A percentile compares a stretch with the other conserved stretches of the same genome.
Evolutionary conservation across 2,113 vertebrate species (phyloP).

Genomic region (Leucopsar rothschildi): DNA sequence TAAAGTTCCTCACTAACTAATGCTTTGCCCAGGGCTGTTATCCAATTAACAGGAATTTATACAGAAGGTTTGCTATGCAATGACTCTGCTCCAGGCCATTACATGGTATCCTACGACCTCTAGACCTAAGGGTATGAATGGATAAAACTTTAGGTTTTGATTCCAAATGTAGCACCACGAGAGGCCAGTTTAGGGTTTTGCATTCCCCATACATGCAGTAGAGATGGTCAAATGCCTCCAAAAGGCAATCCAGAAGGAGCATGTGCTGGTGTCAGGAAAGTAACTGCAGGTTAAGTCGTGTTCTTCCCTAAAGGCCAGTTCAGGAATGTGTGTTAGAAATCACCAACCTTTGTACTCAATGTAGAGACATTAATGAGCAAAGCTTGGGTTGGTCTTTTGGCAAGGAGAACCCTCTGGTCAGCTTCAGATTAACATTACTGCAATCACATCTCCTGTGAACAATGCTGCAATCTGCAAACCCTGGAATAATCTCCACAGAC

Average conservation of each 20-base stretch:
- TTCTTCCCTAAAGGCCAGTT: neutral
- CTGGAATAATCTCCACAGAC: neutral
- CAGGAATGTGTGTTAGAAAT: rapidly evolving
- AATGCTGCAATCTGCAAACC: neutral
- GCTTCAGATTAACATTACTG: neutral
- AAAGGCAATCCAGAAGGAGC: neutral
- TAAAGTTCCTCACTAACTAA: neutral
- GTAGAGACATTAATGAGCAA: neutral
- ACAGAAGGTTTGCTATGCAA: neutral
- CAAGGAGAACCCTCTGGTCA: neutral
- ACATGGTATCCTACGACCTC: neutral
- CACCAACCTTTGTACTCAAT: neutral
- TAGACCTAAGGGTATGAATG: neutral
- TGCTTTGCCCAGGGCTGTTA: conserved; percentile 9
- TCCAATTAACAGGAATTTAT: conserved; percentile 38
- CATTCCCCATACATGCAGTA: neutral
- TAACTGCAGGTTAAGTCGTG: neutral
- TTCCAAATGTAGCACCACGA: neutral
- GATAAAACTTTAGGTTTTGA: neutral
- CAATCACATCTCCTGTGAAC: neutral
- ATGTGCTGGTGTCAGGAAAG: neutral
- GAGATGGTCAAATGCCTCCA: neutral
- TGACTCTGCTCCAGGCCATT: neutral
- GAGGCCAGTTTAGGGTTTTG: neutral
- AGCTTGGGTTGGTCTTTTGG: neutral